A percentile compares a stretch with the other conserved stretches of the same genome.
phyloP scores from a whole-genome alignment of 2,888 invertebrate genomes.

The Zele albiditarsus region DNA sequence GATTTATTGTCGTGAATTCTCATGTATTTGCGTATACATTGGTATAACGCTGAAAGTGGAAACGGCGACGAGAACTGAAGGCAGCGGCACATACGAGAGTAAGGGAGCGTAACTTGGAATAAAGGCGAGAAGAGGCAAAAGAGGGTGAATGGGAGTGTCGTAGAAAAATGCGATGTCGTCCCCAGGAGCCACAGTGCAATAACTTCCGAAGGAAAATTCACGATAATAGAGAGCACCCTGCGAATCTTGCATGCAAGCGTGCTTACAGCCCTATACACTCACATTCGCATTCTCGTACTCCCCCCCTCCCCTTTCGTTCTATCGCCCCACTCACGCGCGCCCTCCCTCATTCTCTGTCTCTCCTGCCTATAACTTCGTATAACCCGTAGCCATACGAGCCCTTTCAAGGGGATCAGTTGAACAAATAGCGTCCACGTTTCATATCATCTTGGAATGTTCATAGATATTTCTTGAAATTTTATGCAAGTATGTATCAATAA shows the following conservation, averaged over 20 bases:
- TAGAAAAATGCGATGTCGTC: conserved; percentile 58
- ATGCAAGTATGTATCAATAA: conserved; percentile 40
- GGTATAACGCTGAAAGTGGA: conserved; percentile 16
- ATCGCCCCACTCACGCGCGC: conserved; percentile 22
- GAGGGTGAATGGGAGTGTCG: conserved; percentile 35
- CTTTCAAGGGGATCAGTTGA: conserved; percentile 61
- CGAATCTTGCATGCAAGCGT: conserved; percentile 58
- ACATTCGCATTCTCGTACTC: conserved; percentile 24
- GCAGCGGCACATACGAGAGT: neutral
- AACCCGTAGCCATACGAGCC: conserved; percentile 32
- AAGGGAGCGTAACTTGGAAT: neutral
- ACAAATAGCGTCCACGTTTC: conserved; percentile 65
- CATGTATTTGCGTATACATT: conserved; percentile 47
- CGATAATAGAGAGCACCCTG: conserved; percentile 63
- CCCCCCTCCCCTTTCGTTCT: neutral
- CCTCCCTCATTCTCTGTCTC: conserved; percentile 22
- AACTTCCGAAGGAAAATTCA: conserved; percentile 64
- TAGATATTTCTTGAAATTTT: conserved; percentile 41
- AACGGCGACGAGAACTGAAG: conserved; percentile 2
- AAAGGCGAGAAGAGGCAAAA: conserved; percentile 35
- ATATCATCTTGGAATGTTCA: conserved; percentile 58
- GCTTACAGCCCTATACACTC: conserved; percentile 43
- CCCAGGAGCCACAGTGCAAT: conserved; percentile 57
- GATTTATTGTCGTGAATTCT: conserved; percentile 54
- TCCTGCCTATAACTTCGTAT: conserved; percentile 1